Evolutionary conservation across 2,797 vertebrate genomes (phyloP).

Genomic region (Acropternis orthonyx): DNA sequence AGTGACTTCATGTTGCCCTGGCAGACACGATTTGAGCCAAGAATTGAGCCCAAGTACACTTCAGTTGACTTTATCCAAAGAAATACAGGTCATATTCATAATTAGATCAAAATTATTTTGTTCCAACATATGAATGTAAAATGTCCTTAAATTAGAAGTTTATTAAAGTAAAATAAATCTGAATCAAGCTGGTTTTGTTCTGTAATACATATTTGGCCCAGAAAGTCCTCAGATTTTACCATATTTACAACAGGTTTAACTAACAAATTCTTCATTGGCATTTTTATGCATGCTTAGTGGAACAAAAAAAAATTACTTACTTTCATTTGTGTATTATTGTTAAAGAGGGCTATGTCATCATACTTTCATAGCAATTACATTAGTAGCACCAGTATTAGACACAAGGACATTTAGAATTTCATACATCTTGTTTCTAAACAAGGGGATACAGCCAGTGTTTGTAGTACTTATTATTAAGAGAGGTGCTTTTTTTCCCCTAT

Average conservation of each 20-base stretch:
- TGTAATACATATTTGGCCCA: background rate
- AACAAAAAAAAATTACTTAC: constrained; percentile 22
- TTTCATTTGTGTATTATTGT: constrained; percentile 32
- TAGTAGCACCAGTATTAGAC: background rate
- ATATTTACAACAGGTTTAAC: constrained; percentile 4
- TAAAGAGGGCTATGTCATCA: background rate
- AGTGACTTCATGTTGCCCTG: background rate
- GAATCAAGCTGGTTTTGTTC: background rate
- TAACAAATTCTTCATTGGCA: background rate
- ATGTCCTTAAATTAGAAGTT: background rate
- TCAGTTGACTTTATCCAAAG: background rate
- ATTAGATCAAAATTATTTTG: background rate
- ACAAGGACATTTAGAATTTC: background rate
- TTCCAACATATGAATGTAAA: background rate
- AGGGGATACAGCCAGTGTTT: background rate
- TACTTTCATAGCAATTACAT: background rate
- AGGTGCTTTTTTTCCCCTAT: background rate
- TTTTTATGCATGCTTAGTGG: background rate
- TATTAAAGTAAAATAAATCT: background rate
- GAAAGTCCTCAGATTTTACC: background rate
- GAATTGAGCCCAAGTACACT: background rate
- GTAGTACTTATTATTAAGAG: background rate
- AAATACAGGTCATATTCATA: background rate
- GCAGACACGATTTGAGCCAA: background rate
- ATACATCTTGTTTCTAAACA: background rate